These are phyloP conservation scores for Pelvicachromis taeniatus DNA, from an alignment of 2,113 vertebrate species.

Conservation along the genomic window DNA sequence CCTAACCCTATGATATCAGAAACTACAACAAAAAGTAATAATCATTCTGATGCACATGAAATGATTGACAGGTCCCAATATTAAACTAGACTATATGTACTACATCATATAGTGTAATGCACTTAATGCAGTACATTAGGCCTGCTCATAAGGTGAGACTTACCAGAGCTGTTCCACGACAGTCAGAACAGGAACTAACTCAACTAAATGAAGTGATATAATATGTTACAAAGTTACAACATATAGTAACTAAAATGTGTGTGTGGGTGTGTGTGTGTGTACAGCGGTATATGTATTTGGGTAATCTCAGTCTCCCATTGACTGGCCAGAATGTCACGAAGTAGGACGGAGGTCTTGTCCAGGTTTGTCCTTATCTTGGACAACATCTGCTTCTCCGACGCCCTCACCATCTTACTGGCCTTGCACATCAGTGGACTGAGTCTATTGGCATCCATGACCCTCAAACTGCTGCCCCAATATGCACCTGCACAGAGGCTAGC, in stretches of 20 bases:
- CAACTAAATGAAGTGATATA: neutral
- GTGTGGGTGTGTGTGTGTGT: no score
- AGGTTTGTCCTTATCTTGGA: neutral
- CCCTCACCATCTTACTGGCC: neutral
- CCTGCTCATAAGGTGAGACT: neutral
- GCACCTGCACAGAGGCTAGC: neutral
- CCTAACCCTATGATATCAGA: neutral
- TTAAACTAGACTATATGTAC: neutral
- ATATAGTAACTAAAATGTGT: no score
- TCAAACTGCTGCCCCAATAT: neutral
- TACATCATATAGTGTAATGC: neutral
- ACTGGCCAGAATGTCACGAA: neutral
- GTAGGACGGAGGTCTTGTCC: neutral
- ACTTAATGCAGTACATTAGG: neutral
- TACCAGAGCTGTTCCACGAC: neutral
- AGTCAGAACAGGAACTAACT: neutral
- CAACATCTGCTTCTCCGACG: neutral
- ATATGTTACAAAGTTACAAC: neutral
- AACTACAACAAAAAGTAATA: neutral
- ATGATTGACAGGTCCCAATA: neutral
- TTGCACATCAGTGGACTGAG: neutral
- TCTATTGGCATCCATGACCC: neutral
- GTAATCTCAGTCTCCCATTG: neutral
- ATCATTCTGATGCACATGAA: neutral
- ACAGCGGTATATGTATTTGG: no score